Evolutionary conservation across 1,140 invertebrate species (phyloP).

Genomic region (Dreissena polymorpha): DNA sequence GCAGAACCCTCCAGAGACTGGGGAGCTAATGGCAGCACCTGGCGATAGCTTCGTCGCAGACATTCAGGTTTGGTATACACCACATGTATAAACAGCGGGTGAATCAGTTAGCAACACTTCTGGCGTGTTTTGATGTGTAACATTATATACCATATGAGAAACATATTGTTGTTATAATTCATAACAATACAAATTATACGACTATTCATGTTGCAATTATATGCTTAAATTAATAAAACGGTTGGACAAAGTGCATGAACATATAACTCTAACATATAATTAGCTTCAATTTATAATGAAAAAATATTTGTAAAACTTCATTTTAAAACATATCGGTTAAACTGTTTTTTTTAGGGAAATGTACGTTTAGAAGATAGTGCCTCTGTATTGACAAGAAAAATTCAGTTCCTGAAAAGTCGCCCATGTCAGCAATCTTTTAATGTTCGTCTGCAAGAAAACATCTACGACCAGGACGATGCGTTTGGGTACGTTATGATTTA

Average conservation of each 20-base stretch:
- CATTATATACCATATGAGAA: background rate
- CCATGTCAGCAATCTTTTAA: background rate
- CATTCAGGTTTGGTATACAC: background rate
- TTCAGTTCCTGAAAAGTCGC: background rate
- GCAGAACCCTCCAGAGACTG: background rate
- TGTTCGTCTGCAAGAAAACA: background rate
- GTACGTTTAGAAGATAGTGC: background rate
- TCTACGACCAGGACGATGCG: background rate
- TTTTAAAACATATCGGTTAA: background rate
- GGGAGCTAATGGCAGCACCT: background rate
- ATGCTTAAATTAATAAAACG: background rate
- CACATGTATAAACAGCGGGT: background rate
- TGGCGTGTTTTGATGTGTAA: background rate
- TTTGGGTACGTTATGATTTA: background rate
- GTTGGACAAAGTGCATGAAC: no score
- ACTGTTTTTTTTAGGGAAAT: constrained; percentile 1
- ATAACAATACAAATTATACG: background rate
- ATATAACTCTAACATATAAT: no score
- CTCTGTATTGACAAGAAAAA: background rate
- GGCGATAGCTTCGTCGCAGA: background rate
- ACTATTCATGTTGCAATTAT: background rate
- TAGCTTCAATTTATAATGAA: no score
- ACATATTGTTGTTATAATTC: background rate
- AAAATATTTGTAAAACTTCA: background rate
- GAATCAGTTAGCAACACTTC: background rate